Percentiles rank a stretch among this genome's conserved stretches.
phyloP scores from a whole-genome alignment of 1,140 invertebrate species.

The Dolichoris vasculosae region DNA sequence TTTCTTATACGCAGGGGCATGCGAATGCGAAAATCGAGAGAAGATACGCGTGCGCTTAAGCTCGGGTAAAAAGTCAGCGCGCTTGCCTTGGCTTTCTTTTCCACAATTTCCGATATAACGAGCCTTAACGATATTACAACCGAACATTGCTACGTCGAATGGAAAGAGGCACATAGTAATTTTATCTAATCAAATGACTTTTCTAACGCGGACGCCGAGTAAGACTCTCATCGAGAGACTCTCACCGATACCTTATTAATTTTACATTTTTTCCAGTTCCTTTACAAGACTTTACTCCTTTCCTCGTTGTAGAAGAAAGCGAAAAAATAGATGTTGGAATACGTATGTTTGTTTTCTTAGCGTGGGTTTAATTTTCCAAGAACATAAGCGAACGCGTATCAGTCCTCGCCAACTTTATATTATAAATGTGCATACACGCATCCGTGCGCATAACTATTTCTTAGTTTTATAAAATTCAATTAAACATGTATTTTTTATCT shows the following conservation, averaged over 20 bases:
- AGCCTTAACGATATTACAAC: not conserved
- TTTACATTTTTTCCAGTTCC: not conserved
- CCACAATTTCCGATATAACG: not conserved
- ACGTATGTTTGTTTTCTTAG: not conserved
- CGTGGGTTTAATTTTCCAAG: too few relatives aligned
- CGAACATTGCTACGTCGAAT: not conserved
- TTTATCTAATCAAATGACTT: not conserved
- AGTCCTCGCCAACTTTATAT: not conserved
- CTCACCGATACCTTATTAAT: not conserved
- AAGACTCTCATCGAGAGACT: not conserved
- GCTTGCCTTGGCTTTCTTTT: not conserved
- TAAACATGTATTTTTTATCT: not conserved
- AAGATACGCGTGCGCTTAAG: not conserved
- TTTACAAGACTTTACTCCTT: not conserved
- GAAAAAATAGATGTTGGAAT: not conserved
- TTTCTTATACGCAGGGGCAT: not conserved
- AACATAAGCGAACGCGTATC: not conserved
- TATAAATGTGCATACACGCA: not conserved
- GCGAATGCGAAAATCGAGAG: not conserved
- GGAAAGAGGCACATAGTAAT: not conserved
- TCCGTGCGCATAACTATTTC: not conserved
- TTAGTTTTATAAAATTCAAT: not conserved
- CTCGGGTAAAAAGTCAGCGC: too few relatives aligned
- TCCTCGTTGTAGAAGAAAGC: not conserved
- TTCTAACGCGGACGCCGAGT: not conserved